These are phyloP conservation scores for Enteromius anoplus DNA, from an alignment of 2,797 vertebrate species.

Conservation along the genomic window DNA sequence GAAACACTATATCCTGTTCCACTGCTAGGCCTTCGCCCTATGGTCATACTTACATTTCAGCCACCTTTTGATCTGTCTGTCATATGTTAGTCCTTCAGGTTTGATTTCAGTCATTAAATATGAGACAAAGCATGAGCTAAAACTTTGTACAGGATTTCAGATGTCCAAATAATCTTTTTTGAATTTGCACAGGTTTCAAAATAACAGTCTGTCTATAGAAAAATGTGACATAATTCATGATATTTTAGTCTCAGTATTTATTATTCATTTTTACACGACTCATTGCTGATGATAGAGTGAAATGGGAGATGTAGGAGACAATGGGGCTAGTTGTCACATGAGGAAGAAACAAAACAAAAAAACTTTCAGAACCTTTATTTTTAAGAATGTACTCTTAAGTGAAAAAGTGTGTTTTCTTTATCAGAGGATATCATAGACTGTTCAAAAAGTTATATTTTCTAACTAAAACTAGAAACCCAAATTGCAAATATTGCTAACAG, in stretches of 20 bases:
- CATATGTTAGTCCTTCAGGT: conserved; percentile 68
- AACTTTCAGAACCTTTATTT: not conserved
- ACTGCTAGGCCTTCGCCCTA: conserved; percentile 64
- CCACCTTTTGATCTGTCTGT: conserved; percentile 62
- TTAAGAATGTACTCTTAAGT: no score
- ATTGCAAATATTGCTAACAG: not conserved
- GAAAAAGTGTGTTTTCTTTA: not conserved
- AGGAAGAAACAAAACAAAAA: not conserved
- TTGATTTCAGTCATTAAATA: conserved; percentile 64
- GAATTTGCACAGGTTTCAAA: not conserved
- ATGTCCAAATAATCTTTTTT: not conserved
- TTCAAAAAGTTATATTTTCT: not conserved
- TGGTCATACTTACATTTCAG: conserved; percentile 47
- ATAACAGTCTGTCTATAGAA: not conserved
- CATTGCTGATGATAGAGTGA: not conserved
- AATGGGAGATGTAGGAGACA: not conserved
- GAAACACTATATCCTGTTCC: conserved; percentile 80
- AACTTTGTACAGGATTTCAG: conserved; percentile 23
- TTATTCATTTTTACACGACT: not conserved
- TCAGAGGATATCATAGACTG: not conserved
- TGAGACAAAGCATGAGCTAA: conserved; percentile 67
- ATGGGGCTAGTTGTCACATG: not conserved
- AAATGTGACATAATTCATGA: not conserved
- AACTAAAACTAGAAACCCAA: not conserved
- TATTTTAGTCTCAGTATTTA: not conserved